These are phyloP conservation scores for Tangara arthus DNA, from an alignment of 2,797 vertebrate species.

Conservation along the genomic window DNA sequence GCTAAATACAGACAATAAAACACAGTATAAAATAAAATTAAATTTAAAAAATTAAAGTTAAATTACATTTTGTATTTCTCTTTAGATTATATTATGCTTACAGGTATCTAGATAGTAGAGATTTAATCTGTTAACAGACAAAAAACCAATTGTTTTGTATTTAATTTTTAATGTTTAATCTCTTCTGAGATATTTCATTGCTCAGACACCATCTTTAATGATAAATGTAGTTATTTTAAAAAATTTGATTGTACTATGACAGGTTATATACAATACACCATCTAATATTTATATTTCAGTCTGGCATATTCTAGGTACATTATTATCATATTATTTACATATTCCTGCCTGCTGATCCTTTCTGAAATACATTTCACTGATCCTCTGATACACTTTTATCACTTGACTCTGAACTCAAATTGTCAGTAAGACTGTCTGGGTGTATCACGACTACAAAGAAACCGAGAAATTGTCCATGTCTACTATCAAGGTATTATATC, in stretches of 20 bases:
- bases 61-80: not conserved
- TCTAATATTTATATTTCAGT: not conserved
- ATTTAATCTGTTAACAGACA: not conserved
- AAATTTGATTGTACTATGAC: not conserved
- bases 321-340: not conserved
- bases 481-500: not conserved
- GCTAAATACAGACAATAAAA: not conserved
- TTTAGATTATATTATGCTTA: not conserved
- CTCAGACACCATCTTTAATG: not conserved
- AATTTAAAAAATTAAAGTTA: not conserved
- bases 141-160: not conserved
- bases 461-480: not conserved
- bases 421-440: not conserved
- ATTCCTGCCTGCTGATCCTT: not conserved
- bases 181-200: not conserved
- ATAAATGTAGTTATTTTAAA: not conserved
- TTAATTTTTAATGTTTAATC: not conserved
- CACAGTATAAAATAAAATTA: not conserved
- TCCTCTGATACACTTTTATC: slow-evolving; percentile 19
- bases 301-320: not conserved
- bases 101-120: not conserved
- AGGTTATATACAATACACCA: not conserved
- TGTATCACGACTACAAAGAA: not conserved
- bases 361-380: slow-evolving; percentile 9
- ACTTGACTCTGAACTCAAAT: slow-evolving; percentile 40